A percentile compares a stretch with the other conserved stretches of the same genome.
These are phyloP conservation scores for Pseudochromis fuscus DNA, from an alignment of 2,797 vertebrate genomes.

Conservation along the genomic window DNA sequence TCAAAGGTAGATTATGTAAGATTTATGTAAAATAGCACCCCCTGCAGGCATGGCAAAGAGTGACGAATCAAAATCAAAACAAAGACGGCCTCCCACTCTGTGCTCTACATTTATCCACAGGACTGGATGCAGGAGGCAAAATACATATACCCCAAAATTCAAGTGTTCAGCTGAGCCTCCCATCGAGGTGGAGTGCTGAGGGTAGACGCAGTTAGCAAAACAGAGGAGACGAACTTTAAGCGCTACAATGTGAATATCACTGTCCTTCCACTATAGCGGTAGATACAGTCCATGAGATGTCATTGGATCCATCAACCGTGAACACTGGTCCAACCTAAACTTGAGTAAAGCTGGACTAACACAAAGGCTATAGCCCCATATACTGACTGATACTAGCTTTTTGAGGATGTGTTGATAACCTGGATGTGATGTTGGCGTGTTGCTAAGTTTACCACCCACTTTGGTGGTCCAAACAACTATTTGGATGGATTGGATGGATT, in stretches of 20 bases:
- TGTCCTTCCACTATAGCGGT: background rate
- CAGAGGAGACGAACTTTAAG: background rate
- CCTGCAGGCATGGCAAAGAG: constrained; percentile 42
- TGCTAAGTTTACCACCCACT: no score
- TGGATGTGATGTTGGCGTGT: no score
- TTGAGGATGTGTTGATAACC: background rate
- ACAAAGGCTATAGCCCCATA: no score
- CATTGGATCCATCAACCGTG: background rate
- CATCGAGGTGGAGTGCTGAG: background rate
- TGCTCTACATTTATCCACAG: constrained; percentile 32
- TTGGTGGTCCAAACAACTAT: no score
- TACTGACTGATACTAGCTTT: background rate
- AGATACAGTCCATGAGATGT: background rate
- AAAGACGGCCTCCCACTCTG: constrained; percentile 25
- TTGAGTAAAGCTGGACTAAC: no score
- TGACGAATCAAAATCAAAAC: constrained; percentile 47
- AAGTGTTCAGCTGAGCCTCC: constrained; percentile 5
- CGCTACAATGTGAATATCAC: background rate
- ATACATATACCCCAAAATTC: constrained; percentile 22
- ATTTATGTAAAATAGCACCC: constrained; percentile 62
- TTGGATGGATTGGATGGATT: no score
- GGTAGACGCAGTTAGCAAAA: background rate
- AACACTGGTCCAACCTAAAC: background rate
- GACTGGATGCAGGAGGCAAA: constrained; percentile 31
- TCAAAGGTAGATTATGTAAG: constrained; percentile 57